Percentiles rank a stretch among this genome's conserved stretches.
phyloP scores from a whole-genome alignment of 1,140 invertebrate genomes.

The Dendroctonus ponderosae region DNA sequence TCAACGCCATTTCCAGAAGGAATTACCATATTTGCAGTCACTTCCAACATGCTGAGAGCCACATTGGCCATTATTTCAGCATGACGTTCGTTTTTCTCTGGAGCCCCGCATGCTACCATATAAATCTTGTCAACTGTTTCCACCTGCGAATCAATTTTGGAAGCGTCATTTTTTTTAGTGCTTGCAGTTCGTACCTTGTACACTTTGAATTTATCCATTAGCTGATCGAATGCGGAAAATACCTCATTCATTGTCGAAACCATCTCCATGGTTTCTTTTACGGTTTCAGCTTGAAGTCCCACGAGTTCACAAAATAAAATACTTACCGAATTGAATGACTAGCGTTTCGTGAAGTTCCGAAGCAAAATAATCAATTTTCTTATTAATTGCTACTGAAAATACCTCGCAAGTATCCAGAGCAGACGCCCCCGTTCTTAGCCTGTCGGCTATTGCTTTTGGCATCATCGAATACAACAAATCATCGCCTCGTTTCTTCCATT shows the following conservation, averaged over 20 bases:
- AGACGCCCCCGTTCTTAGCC: constrained; percentile 68
- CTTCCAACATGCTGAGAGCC: constrained; percentile 63
- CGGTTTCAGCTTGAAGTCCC: constrained; percentile 60
- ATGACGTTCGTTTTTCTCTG: constrained; percentile 74
- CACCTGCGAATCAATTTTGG: too few relatives aligned
- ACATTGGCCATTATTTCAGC: constrained; percentile 77
- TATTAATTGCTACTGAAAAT: too few relatives aligned
- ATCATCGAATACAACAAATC: constrained; percentile 92
- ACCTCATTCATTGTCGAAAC: constrained; percentile 81
- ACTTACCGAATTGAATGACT: constrained; percentile 63
- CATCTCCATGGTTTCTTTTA: constrained; percentile 75
- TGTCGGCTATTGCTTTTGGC: constrained; percentile 72
- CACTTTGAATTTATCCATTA: constrained; percentile 74
- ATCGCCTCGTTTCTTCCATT: constrained; percentile 83
- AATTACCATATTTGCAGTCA: constrained; percentile 56
- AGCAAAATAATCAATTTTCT: too few relatives aligned
- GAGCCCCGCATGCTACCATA: constrained; percentile 84
- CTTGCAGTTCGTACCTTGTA: constrained; percentile 65
- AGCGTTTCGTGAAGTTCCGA: neutral
- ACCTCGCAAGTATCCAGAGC: constrained; percentile 76
- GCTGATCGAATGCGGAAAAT: constrained; percentile 76
- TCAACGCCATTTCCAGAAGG: constrained; percentile 56
- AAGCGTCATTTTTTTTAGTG: too few relatives aligned
- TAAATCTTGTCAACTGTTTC: constrained; percentile 85
- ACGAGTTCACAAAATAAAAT: constrained; percentile 65